Evolutionary conservation across 2,113 vertebrate genomes (phyloP).

Genomic region (Pygoscelis adeliae): DNA sequence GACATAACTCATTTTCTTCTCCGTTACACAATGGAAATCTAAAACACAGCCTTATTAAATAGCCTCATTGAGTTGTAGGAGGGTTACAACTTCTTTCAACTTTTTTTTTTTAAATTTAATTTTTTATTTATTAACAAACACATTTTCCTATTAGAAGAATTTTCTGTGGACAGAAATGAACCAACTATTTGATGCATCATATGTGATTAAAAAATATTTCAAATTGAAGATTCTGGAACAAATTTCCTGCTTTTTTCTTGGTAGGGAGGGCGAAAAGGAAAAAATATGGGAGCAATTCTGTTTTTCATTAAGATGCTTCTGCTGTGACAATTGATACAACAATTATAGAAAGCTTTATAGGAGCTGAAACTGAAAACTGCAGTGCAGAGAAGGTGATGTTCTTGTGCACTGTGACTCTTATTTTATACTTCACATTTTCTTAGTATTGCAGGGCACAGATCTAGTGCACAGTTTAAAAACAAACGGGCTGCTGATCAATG

Average conservation of each 20-base stretch:
- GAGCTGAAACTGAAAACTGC: neutral
- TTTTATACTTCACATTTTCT: neutral
- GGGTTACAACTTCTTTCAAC: neutral
- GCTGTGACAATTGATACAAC: neutral
- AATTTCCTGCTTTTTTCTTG: neutral
- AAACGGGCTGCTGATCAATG: neutral
- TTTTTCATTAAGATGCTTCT: neutral
- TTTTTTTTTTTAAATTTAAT: neutral
- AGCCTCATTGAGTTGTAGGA: neutral
- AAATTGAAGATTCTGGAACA: neutral
- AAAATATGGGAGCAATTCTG: neutral
- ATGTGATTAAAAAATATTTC: neutral
- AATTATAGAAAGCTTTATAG: neutral
- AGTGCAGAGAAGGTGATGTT: neutral
- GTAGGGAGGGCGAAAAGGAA: neutral
- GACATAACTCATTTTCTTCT: conserved; percentile 30
- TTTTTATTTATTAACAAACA: neutral
- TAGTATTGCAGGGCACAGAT: neutral
- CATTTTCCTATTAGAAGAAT: neutral
- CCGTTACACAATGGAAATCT: neutral
- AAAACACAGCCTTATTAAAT: neutral
- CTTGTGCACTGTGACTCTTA: neutral
- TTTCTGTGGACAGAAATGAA: neutral
- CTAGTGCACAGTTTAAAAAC: neutral
- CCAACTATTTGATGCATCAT: neutral